Evolutionary conservation across 2,797 vertebrate species (phyloP).

Genomic region (Pangasius mekongensis): DNA sequence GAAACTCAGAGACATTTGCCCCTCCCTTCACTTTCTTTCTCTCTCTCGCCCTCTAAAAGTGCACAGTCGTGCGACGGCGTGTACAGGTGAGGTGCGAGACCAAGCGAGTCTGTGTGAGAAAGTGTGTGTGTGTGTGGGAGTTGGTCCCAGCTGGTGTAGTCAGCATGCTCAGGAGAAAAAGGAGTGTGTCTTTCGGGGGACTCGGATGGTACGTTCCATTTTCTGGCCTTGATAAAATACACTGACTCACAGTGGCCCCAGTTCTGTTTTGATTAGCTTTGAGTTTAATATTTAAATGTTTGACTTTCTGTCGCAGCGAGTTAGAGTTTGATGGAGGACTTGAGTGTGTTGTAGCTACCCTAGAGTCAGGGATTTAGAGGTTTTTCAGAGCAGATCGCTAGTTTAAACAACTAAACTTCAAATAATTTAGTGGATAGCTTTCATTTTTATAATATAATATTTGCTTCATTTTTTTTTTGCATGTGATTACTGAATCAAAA

Average conservation of each 20-base stretch:
- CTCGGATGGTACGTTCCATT: conserved; percentile 88
- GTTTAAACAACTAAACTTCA: neutral
- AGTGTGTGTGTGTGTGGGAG: conserved; percentile 2
- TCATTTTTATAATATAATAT: neutral
- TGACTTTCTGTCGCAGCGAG: neutral
- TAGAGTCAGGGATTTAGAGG: neutral
- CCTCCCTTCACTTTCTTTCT: conserved; percentile 27
- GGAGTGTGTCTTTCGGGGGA: conserved; percentile 93
- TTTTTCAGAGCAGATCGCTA: neutral
- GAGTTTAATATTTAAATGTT: neutral
- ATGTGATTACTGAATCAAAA: neutral
- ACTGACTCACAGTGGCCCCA: neutral
- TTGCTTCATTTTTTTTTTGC: neutral
- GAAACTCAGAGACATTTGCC: conserved; percentile 9
- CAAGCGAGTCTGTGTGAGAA: conserved; percentile 35
- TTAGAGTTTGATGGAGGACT: neutral
- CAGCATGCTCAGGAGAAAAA: conserved; percentile 89
- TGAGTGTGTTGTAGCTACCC: neutral
- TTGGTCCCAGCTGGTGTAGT: conserved; percentile 60
- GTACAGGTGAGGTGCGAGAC: conserved; percentile 50
- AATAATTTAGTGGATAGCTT: neutral
- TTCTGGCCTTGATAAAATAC: conserved; percentile 8
- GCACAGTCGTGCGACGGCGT: conserved; percentile 12
- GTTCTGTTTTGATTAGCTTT: neutral
- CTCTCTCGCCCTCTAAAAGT: conserved; percentile 24